Evolutionary conservation across 2,888 invertebrate genomes (phyloP).

Genomic region (Ennomos quercinarius): DNA sequence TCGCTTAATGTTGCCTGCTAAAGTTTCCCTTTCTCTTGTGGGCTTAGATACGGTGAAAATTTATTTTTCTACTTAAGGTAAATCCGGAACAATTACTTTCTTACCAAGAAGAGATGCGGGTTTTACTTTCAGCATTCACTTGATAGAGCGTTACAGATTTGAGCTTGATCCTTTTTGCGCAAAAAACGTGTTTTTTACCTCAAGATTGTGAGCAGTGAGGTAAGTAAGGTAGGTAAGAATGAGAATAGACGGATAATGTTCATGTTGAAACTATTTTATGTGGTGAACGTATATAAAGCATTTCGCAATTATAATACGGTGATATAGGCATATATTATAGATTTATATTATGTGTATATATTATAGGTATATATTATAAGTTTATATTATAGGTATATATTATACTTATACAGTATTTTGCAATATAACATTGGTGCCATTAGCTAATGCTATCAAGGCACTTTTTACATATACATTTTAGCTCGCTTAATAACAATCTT

Average conservation of each 20-base stretch:
- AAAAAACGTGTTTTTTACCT: constrained; percentile 6
- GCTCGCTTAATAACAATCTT: too few species aligned
- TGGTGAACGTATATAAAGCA: neutral
- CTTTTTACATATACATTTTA: too few species aligned
- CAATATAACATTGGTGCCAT: too few species aligned
- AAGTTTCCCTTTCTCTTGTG: constrained; percentile 6
- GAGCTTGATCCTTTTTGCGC: constrained; percentile 7
- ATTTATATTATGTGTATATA: too few species aligned
- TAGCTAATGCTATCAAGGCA: too few species aligned
- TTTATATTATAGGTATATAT: too few species aligned
- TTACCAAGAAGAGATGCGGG: constrained; percentile 14
- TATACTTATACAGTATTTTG: too few species aligned
- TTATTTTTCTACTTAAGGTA: constrained; percentile 20
- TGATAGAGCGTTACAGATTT: constrained; percentile 19
- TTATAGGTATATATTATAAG: too few species aligned
- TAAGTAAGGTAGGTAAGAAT: neutral
- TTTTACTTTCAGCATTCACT: constrained; percentile 15
- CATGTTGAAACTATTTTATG: neutral
- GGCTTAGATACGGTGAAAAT: constrained; percentile 15
- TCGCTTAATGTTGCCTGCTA: constrained; percentile 3
- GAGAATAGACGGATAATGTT: too few species aligned
- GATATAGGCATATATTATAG: too few species aligned
- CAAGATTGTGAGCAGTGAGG: constrained; percentile 4
- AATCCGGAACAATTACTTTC: constrained; percentile 26
- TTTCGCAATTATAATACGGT: too few species aligned